phyloP scores from a whole-genome alignment of 2,113 vertebrate genomes.

The Hiodon tergisus region DNA sequence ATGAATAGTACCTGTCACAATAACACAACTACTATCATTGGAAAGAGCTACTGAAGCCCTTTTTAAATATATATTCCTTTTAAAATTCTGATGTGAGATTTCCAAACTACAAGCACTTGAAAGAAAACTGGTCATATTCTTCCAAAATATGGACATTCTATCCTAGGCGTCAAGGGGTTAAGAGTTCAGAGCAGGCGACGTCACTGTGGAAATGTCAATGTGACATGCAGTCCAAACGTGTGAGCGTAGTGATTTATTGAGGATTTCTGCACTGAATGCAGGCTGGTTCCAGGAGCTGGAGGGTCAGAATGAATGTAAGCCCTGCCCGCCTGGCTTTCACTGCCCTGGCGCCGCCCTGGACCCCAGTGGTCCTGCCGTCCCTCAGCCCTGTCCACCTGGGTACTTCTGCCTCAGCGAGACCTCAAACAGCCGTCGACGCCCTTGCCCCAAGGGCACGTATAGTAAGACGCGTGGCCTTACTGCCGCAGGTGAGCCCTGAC shows the following conservation, averaged over 20 bases:
- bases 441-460: conserved; percentile 68
- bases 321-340: conserved; percentile 63
- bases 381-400: conserved; percentile 61
- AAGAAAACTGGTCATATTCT: too few relatives aligned
- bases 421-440: conserved; percentile 37
- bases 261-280: conserved; percentile 23
- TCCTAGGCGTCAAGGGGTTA: too few relatives aligned
- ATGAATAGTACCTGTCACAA: too few relatives aligned
- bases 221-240: too few relatives aligned
- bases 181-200: too few relatives aligned
- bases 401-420: conserved; percentile 55
- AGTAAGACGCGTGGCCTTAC: conserved; percentile 52
- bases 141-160: too few relatives aligned
- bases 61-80: too few relatives aligned
- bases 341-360: conserved; percentile 45
- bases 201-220: too few relatives aligned
- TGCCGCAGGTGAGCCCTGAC: conserved; percentile 47
- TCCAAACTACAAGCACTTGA: too few relatives aligned
- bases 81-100: too few relatives aligned
- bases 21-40: too few relatives aligned
- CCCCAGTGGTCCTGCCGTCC: conserved; percentile 42
- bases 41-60: too few relatives aligned
- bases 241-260: neutral
- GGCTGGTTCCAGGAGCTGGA: conserved; percentile 65
- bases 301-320: conserved; percentile 59